Percentiles rank a stretch among this genome's conserved stretches.
phyloP scores from a whole-genome alignment of 2,113 vertebrate species.

The Okapia johnstoni region DNA sequence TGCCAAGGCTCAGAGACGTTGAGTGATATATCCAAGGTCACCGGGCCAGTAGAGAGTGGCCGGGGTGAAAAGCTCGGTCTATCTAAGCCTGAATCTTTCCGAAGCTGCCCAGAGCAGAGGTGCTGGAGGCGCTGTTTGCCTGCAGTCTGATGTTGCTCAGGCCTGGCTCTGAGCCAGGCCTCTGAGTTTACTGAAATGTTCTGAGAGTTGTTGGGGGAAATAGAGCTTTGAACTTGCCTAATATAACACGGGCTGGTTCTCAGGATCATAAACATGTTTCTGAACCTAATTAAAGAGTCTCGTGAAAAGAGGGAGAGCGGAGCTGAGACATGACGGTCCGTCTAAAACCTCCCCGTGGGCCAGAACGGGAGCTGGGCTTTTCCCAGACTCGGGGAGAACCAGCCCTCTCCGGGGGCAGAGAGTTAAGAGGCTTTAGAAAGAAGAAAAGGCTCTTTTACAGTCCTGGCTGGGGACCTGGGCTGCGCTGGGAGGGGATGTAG shows the following conservation, averaged over 20 bases:
- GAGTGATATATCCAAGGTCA: background rate
- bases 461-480: constrained; percentile 52
- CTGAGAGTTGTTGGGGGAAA: constrained; percentile 59
- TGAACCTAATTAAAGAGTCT: constrained; percentile 72
- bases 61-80: background rate
- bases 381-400: constrained; percentile 49
- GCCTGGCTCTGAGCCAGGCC: constrained; percentile 53
- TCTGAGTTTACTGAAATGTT: constrained; percentile 53
- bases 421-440: constrained; percentile 60
- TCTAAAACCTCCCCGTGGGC: constrained; percentile 53
- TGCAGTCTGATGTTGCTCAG: constrained; percentile 20
- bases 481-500: constrained; percentile 21
- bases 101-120: background rate
- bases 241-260: constrained; percentile 71
- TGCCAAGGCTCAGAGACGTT: background rate
- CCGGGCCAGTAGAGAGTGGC: background rate
- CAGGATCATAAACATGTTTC: constrained; percentile 70
- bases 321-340: constrained; percentile 50
- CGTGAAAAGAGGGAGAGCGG: constrained; percentile 39
- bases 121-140: constrained; percentile 17
- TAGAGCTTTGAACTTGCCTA: constrained; percentile 70
- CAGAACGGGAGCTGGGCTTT: constrained; percentile 58
- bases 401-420: constrained; percentile 36
- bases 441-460: constrained; percentile 69
- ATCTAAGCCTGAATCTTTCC: background rate